Percentiles rank a stretch among this genome's conserved stretches.
Conservation (phyloP, 2,888 invertebrate species). For the Volucella inanis region DNA sequence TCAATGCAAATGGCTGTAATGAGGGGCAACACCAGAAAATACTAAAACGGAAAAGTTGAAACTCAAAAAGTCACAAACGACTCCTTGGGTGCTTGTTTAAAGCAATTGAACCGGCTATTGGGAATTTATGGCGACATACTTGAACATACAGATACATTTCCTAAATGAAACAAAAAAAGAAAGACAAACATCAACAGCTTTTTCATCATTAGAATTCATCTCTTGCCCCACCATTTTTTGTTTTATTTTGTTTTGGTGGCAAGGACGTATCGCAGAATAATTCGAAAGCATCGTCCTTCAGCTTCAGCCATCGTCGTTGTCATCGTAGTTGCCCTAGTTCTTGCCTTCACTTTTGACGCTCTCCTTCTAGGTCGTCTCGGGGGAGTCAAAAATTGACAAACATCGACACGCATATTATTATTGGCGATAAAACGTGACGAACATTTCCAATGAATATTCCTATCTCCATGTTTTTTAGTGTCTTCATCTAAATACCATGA, state of each 20-base stretch:
- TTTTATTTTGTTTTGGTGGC: neutral
- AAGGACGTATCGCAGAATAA: slow-evolving; percentile 11
- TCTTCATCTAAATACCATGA: neutral
- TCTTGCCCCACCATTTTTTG: neutral
- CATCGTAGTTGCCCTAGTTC: neutral
- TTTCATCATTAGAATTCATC: slow-evolving; percentile 47
- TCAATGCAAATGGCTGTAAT: slow-evolving; percentile 18
- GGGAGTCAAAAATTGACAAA: slow-evolving; percentile 49
- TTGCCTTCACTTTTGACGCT: neutral
- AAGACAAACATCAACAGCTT: slow-evolving; percentile 13
- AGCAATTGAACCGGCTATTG: slow-evolving; percentile 28
- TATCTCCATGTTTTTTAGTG: neutral
- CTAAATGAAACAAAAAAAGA: neutral
- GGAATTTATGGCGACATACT: slow-evolving; percentile 15
- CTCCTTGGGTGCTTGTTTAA: slow-evolving; percentile 8
- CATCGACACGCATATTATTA: slow-evolving; percentile 60
- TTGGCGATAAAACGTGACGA: slow-evolving; percentile 60
- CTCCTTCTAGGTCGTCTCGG: neutral
- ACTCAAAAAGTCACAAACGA: neutral
- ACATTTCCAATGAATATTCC: slow-evolving; percentile 34
- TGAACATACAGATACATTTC: neutral
- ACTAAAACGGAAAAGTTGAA: too few species aligned
- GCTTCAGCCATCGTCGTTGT: neutral
- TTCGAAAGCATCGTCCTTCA: slow-evolving; percentile 32
- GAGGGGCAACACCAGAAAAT: neutral